Base-by-base conservation (phyloP, 2,797 vertebrate genomes). In the Phataginus tetradactyla region DNA sequence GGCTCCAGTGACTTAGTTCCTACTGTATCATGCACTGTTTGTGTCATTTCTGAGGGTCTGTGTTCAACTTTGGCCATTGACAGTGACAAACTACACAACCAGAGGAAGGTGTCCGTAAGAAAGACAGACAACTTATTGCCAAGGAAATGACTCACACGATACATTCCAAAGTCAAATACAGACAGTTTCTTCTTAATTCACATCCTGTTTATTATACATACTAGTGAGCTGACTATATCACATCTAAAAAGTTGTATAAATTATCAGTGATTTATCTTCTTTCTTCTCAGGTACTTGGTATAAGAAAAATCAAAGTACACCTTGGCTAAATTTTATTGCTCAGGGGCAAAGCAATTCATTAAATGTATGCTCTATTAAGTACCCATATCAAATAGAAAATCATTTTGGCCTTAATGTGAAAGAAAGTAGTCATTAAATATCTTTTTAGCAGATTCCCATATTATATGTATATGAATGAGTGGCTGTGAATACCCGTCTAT, bases 111-210 rank as follows among this genome's bases (percentile, higher is more conserved):
- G 18, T 17, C 49, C 18, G 7, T 45, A n/a, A 57, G 37, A n/a
- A 91, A 57, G 34, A 74, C 15, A 91, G 34, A 74, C 15, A 91
- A 61, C 51, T 64, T 79, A 72, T 74, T 88, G 34, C 37, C 57
- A 85, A 74, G 51, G 20, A 78, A 39, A 78, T 79, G 74, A 81
- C 7, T 88, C 63, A 92, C 1, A 21, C 71, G 51, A 51, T 85
- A 29, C 39, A 79, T 85, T 72, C 37, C 75, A 61, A 80, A 96
- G 83, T 66, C n/a, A 83, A 93, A 86, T 66, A 91, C 25, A 83
- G 91, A 79, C 27, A 89, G 69, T 71, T 92, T 94, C 74, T 75
- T n/a, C 37, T 32, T 86, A 64, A 91, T 78, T 89, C 32, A 61
- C 13, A 74, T 71, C 14, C 15, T 90, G 3, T 42, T 93, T 81